Evolutionary conservation across 2,797 vertebrate species (phyloP).

Genomic region (Schizothorax lantsangensis): DNA sequence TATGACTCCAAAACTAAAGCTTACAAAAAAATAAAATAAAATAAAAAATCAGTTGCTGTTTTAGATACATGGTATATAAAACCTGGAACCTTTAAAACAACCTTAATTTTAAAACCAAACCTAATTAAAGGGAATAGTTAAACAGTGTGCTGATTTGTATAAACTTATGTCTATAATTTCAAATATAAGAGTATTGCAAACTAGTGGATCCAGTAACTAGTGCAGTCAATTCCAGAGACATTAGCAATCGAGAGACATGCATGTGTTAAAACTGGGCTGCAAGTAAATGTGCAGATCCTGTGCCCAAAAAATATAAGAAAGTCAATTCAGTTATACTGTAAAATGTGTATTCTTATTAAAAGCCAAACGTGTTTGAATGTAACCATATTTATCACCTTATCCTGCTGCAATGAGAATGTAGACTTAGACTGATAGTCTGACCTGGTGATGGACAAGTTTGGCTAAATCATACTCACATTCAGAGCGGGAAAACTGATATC

Average conservation of each 20-base stretch:
- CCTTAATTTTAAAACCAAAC: neutral
- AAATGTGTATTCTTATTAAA: constrained; percentile 10
- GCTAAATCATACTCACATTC: neutral
- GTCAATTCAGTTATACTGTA: neutral
- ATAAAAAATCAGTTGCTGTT: too few relatives aligned
- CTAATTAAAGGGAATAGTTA: neutral
- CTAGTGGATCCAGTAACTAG: neutral
- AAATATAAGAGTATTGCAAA: neutral
- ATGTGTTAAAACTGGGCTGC: neutral
- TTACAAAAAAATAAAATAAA: neutral
- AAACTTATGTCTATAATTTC: neutral
- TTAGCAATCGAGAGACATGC: neutral
- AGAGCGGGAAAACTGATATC: neutral
- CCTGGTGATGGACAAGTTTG: neutral
- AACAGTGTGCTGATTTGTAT: neutral
- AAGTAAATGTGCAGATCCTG: neutral
- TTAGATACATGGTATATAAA: too few relatives aligned
- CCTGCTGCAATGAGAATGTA: neutral
- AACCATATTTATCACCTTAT: neutral
- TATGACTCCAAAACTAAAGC: neutral
- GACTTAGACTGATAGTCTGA: neutral
- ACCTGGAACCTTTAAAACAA: too few relatives aligned
- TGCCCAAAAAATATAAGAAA: neutral
- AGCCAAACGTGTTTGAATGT: neutral
- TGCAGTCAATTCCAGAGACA: constrained; percentile 1